These are phyloP conservation scores for Aurelia sp. DNA, from an alignment of 30 jellyfish, hydroid and myxozoan genomes.

Conservation along the genomic window DNA sequence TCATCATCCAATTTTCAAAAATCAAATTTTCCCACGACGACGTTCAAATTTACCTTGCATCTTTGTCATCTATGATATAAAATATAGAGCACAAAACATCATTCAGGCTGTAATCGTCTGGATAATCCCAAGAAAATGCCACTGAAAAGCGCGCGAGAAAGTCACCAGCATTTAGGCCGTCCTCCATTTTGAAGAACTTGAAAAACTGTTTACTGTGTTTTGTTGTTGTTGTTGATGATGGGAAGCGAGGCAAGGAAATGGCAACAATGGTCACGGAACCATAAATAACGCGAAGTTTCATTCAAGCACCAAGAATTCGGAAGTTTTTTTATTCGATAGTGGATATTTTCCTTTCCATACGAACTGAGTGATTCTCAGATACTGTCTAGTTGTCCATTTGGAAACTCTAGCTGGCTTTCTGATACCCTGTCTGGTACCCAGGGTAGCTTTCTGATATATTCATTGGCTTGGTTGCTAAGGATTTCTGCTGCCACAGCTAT, in stretches of 20 bases:
- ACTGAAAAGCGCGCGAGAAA: conserved; percentile 70
- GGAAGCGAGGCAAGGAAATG: not conserved
- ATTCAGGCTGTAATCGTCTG: conserved; percentile 81
- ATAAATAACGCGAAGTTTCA: too few species aligned
- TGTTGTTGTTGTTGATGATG: not conserved
- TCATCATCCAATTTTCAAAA: too few species aligned
- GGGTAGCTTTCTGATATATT: too few species aligned
- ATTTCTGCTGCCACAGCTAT: too few species aligned
- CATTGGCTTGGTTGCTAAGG: too few species aligned
- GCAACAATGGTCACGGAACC: not conserved
- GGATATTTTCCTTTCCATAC: not conserved
- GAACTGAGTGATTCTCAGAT: not conserved
- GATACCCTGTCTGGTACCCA: too few species aligned
- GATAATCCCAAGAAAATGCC: conserved; percentile 92
- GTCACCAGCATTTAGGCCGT: conserved; percentile 20
- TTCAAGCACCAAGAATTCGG: too few species aligned
- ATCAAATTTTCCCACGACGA: not conserved
- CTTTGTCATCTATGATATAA: conserved; percentile 71
- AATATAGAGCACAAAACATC: conserved; percentile 76
- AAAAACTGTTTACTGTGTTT: too few species aligned
- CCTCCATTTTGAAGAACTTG: too few species aligned
- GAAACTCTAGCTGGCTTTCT: too few species aligned
- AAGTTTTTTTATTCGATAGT: too few species aligned
- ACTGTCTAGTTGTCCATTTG: not conserved
- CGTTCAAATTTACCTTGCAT: conserved; percentile 51